These are phyloP conservation scores for Ancistrus triradiatus DNA, from an alignment of 2,113 vertebrate genomes.

Conservation along the genomic window DNA sequence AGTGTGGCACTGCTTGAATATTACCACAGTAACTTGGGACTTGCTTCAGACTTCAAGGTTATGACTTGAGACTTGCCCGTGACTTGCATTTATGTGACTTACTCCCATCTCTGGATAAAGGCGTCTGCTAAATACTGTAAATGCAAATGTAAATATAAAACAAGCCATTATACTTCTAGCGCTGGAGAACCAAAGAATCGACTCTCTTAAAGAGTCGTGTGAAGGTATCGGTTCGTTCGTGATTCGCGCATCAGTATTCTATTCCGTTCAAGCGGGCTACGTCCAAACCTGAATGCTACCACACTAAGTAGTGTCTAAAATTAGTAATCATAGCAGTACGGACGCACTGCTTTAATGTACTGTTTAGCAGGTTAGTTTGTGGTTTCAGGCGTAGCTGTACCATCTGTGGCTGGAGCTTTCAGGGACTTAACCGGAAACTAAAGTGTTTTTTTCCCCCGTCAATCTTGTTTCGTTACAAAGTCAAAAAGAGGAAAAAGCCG, in stretches of 20 bases:
- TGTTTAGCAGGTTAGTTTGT: not conserved
- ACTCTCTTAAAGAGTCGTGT: too few relatives aligned
- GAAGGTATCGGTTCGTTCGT: too few relatives aligned
- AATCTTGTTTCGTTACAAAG: conserved; percentile 47
- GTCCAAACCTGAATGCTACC: not conserved
- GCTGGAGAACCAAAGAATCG: too few relatives aligned
- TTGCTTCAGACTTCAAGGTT: too few relatives aligned
- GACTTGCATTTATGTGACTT: too few relatives aligned
- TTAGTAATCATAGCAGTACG: not conserved
- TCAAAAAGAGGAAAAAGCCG: conserved; percentile 53
- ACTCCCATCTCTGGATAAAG: too few relatives aligned
- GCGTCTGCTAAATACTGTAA: too few relatives aligned
- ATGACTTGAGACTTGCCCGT: too few relatives aligned
- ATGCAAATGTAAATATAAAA: too few relatives aligned
- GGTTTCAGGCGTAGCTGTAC: conserved; percentile 4
- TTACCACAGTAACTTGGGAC: too few relatives aligned
- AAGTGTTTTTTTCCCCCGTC: conserved; percentile 42
- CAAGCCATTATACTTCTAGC: too few relatives aligned
- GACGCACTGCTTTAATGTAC: not conserved
- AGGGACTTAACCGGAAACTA: conserved; percentile 54
- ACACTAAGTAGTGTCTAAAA: not conserved
- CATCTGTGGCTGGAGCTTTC: conserved; percentile 27
- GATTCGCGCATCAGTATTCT: not conserved
- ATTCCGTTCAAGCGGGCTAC: not conserved
- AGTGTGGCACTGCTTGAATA: too few relatives aligned